Base-by-base conservation (phyloP, 2,797 vertebrate genomes). In the Bufotes viridis region DNA sequence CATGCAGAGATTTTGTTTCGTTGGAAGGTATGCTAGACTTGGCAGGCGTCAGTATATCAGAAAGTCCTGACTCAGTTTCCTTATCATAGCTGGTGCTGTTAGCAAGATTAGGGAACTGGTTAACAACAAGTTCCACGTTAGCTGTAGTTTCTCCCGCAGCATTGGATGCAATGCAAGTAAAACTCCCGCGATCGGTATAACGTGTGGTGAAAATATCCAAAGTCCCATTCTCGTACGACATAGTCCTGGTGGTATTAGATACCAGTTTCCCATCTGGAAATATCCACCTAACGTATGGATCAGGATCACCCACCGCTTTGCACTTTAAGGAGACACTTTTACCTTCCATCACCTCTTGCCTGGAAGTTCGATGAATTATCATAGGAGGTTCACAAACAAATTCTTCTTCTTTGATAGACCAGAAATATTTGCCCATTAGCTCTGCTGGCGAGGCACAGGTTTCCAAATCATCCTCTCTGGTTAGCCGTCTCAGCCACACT, bases 101-200 rank as follows among this genome's bases (percentile, higher is more conserved):
- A 0, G 93, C 96, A 0, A 95, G 95, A 92, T 96, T 96, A 0
- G 96, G 96, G 0, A 96, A 97, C 0, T 97, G 96, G 57, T 95
- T 95, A 42, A 99, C 96, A 0, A 96, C 94, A 20, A 99, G 90
- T 84, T 98, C 97, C 0, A 98, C 96, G 0, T 96, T 95, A 0
- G 97, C 97, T 0, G 97, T 98, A 4, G 97, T 96, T 80, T 98
- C 98, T 0, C 98, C 98, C 0, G 98, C 98, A 0, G 98, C 97
- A 0, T 99, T 99, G 0, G 98, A 98, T 0, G 97, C 97, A 1
- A 99, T 98, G 86, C 98, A 99, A 0, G 97, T 98, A 81, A 98
- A 99, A 11, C 93, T 95, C 0, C 98, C 98, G 0, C 96, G 96
- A 2, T 99, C 98, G 0, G 94, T 94, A 0, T 95, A 92, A 0